A percentile compares a stretch with the other conserved stretches of the same genome.
These are phyloP conservation scores for Xiphydria camelus DNA, from an alignment of 2,888 invertebrate species.

Conservation along the genomic window DNA sequence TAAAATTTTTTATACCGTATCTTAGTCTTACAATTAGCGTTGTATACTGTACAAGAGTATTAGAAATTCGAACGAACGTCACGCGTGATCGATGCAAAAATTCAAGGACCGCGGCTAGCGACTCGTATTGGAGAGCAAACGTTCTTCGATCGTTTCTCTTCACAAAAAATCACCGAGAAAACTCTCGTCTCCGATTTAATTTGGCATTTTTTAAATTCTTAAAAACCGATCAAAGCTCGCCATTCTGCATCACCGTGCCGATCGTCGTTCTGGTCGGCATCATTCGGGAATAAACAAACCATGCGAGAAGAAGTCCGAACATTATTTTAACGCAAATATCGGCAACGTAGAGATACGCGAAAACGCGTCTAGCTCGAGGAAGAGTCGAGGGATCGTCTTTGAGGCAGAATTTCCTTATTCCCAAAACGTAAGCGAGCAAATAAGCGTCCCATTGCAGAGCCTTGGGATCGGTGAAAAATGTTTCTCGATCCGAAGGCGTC, in stretches of 20 bases:
- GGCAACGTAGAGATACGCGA: constrained; percentile 50
- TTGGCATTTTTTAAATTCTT: background rate
- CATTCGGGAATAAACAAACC: constrained; percentile 40
- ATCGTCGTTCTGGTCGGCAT: constrained; percentile 5
- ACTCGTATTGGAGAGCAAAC: no score
- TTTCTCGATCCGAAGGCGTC: constrained; percentile 50
- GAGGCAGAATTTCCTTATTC: constrained; percentile 80
- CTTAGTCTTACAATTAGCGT: no score
- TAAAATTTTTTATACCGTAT: no score
- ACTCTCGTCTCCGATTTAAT: background rate
- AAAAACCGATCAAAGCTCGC: background rate
- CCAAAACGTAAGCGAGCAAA: constrained; percentile 73
- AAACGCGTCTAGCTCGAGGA: constrained; percentile 69
- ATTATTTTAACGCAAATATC: constrained; percentile 35
- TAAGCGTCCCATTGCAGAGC: constrained; percentile 68
- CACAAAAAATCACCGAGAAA: no score
- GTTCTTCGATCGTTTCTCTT: no score
- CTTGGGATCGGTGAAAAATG: constrained; percentile 59
- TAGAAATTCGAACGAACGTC: no score
- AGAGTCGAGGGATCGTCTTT: constrained; percentile 80
- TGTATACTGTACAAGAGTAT: no score
- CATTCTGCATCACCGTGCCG: background rate
- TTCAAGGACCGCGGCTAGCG: no score
- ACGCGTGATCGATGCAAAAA: no score
- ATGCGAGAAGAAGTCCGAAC: constrained; percentile 31